phyloP scores from a whole-genome alignment of 2,113 vertebrate genomes.

The Triplophysa dalaica region DNA sequence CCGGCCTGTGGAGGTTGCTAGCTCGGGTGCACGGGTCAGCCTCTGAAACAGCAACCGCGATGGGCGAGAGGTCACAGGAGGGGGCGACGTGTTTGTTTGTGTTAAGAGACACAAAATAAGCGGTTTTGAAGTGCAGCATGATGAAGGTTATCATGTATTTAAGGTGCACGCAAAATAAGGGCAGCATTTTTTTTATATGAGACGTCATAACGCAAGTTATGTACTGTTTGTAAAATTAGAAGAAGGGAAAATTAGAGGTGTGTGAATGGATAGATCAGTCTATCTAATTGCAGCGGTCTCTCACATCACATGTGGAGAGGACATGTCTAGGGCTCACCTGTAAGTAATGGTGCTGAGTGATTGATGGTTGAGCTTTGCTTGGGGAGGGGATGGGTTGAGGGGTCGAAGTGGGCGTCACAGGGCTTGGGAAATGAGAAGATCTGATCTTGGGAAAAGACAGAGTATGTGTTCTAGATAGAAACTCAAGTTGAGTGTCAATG shows the following conservation, averaged over 20 bases:
- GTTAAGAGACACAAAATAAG: conserved; percentile 14
- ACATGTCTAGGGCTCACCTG: conserved; percentile 46
- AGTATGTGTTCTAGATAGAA: background rate
- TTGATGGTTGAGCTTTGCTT: conserved; percentile 39
- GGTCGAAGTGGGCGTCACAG: conserved; percentile 2
- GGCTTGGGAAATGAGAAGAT: conserved; percentile 15
- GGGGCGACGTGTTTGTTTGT: background rate
- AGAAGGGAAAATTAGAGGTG: conserved; percentile 7
- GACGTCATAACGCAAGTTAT: conserved; percentile 5
- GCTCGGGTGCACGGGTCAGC: conserved; percentile 1
- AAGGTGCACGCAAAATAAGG: background rate
- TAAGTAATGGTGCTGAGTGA: conserved; percentile 50
- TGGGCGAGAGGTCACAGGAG: background rate
- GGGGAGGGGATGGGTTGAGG: conserved; percentile 17
- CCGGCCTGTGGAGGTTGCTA: conserved; percentile 23
- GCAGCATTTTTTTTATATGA: conserved; percentile 26
- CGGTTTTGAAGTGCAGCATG: background rate
- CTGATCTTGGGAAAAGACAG: conserved; percentile 10
- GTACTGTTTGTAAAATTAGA: conserved; percentile 18
- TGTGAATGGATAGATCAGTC: conserved; percentile 36
- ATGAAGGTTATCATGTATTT: conserved; percentile 19
- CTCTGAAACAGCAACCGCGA: background rate
- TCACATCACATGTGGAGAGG: conserved; percentile 42
- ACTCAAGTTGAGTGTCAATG: background rate
- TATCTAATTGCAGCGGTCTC: conserved; percentile 45